Evolutionary conservation across 1,140 invertebrate genomes (phyloP).

Genomic region (Berghia stephanieae): DNA sequence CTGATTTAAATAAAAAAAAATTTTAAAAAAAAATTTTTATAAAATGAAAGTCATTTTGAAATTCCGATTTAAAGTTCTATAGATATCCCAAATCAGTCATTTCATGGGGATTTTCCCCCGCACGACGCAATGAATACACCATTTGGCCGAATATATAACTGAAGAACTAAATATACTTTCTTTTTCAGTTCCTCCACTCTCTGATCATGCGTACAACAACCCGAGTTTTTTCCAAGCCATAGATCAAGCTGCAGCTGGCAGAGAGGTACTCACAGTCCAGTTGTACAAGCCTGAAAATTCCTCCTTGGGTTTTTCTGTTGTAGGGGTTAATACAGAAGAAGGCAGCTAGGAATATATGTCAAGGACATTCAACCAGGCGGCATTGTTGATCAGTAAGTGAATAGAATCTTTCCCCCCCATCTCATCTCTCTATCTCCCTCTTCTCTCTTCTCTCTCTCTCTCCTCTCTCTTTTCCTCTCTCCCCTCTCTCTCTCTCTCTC

Average conservation of each 20-base stretch:
- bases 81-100: too few relatives aligned
- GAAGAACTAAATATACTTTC: too few relatives aligned
- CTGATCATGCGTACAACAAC: too few relatives aligned
- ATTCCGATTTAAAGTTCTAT: too few relatives aligned
- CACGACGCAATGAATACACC: too few relatives aligned
- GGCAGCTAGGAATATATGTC: conserved; percentile 81
- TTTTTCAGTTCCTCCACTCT: too few relatives aligned
- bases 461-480: not conserved
- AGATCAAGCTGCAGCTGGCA: conserved; percentile 69
- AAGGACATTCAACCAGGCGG: conserved; percentile 80
- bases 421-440: not conserved
- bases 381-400: conserved; percentile 76
- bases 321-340: conserved; percentile 75
- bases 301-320: conserved; percentile 82
- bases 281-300: conserved; percentile 78
- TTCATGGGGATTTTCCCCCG: too few relatives aligned
- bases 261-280: conserved; percentile 72
- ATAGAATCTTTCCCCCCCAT: not conserved
- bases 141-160: too few relatives aligned
- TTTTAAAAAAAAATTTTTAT: too few relatives aligned
- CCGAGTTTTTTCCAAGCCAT: conserved; percentile 75
- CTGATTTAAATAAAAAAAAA: too few relatives aligned
- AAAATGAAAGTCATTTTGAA: too few relatives aligned
- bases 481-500: not conserved
- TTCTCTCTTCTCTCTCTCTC: not conserved